A percentile compares a stretch with the other conserved stretches of the same genome.
Evolutionary conservation across 2,888 invertebrate species (phyloP).

Genomic region (Acanthosoma haemorrhoidale): DNA sequence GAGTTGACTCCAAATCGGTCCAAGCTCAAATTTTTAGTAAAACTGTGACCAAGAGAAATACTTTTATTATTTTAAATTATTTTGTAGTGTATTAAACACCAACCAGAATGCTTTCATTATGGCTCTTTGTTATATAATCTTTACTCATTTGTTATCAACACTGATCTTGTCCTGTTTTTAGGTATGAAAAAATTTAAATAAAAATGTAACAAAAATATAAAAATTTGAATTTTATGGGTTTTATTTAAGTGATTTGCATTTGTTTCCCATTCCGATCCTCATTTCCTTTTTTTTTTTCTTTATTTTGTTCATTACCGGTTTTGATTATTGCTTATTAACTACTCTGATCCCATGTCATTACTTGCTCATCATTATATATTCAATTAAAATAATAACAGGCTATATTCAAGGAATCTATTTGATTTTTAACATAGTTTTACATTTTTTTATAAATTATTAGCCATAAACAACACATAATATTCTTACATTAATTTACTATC

Average conservation of each 20-base stretch:
- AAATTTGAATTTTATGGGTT: neutral
- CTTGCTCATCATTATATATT: too few relatives aligned
- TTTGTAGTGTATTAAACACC: constrained; percentile 18
- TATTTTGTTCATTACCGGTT: neutral
- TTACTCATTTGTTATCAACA: constrained; percentile 16
- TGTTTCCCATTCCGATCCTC: neutral
- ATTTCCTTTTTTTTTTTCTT: neutral
- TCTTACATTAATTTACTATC: too few relatives aligned
- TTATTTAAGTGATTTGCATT: neutral
- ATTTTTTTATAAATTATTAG: too few relatives aligned
- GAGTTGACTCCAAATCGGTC: constrained; percentile 22
- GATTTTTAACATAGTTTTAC: too few relatives aligned
- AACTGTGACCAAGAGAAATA: constrained; percentile 23
- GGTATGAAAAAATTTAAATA: neutral
- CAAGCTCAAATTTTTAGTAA: constrained; percentile 28
- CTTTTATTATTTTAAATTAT: constrained; percentile 22
- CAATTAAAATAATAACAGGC: too few relatives aligned
- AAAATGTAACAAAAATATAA: constrained; percentile 19
- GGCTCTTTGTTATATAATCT: constrained; percentile 16
- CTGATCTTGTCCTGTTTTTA: constrained; percentile 26
- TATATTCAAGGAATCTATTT: too few relatives aligned
- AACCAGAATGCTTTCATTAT: constrained; percentile 23
- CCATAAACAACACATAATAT: too few relatives aligned
- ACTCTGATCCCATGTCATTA: too few relatives aligned
- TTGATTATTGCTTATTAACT: too few relatives aligned